Percentiles rank a stretch among this genome's conserved stretches.
Evolutionary conservation across 1,140 invertebrate genomes (phyloP).

Genomic region (Thaumatotibia leucotreta): DNA sequence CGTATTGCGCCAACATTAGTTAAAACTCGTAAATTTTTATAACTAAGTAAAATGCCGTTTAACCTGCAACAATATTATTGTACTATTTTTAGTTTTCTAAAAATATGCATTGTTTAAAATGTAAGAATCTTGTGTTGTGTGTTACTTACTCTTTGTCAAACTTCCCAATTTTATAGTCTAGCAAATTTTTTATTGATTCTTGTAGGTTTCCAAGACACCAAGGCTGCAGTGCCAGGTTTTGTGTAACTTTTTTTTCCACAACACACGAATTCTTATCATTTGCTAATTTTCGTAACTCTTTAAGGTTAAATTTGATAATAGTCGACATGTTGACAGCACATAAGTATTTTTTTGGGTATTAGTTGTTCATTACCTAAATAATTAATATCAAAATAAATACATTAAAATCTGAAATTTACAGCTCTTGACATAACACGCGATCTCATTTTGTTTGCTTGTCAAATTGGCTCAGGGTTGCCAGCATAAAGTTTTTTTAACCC

Average conservation of each 20-base stretch:
- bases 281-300: constrained; percentile 60
- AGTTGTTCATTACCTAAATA: constrained; percentile 12
- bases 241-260: constrained; percentile 69
- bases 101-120: no score
- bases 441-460: constrained; percentile 3
- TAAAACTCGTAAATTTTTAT: constrained; percentile 79
- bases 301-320: constrained; percentile 69
- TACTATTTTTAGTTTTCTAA: background rate
- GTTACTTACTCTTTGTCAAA: constrained; percentile 73
- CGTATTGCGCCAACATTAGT: constrained; percentile 74
- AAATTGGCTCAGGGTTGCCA: no score
- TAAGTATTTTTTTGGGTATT: constrained; percentile 17
- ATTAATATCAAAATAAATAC: constrained; percentile 2
- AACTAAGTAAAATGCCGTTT: constrained; percentile 79
- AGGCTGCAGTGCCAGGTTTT: constrained; percentile 79
- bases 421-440: background rate
- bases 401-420: constrained; percentile 2
- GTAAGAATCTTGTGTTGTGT: no score
- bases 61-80: constrained; percentile 54
- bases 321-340: constrained; percentile 52
- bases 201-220: constrained; percentile 78
- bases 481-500: no score
- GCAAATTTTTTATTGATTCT: constrained; percentile 72
- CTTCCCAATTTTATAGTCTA: constrained; percentile 76
- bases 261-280: constrained; percentile 78